Evolutionary conservation across 1,140 invertebrate genomes (phyloP), one percentile per base, ranked within the genome.

Genomic region (Idris sp.): DNA sequence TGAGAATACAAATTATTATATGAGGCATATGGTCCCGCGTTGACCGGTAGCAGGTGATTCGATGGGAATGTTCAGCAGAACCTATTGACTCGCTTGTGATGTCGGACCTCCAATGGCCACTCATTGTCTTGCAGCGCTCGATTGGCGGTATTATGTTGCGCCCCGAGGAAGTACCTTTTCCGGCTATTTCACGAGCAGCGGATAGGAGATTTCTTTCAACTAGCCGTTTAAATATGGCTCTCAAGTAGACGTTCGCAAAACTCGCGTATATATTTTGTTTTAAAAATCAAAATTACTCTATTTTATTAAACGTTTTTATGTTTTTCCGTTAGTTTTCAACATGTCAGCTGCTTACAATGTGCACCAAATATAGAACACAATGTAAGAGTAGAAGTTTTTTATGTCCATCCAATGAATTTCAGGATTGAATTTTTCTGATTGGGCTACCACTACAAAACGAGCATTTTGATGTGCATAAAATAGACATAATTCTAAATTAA

Each of bases 1-100:
- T 7, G 13, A 14, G 28, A 31, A 36, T 43, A 31, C n/a, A 58
- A 72, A 81, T 78, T n/a, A n/a, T n/a, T n/a, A n/a, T 75, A 61
- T 44, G 41, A 54, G 22, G 35, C 22, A 58, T 58, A 56, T 61
- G 46, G 48, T 74, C 76, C 22, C 51, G 40, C 59, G 40, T 33
- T 54, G 69, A 81, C 81, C 81, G 81, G 79, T 79, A 84, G 83
- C 84, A 84, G 83, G 84, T 84, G 82, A 62, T 59, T 59, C 79
- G 78, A 81, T 84, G 84, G 82, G 83, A 85, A 85, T 83, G 78
- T 82, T 79, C 81, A 72, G 56, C 75, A 64, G 65, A 81, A 84
- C 83, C 76, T 80, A 79, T 80, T 79, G 59, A 77, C 71, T 54
- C 61, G 62, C 71, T 64, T 68, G n/a, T n/a, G 49, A 69, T 62